Percentiles rank a stretch among this genome's conserved stretches.
These are phyloP conservation scores for Hyperopisus bebe DNA, from an alignment of 2,113 vertebrate genomes.

Conservation along the genomic window DNA sequence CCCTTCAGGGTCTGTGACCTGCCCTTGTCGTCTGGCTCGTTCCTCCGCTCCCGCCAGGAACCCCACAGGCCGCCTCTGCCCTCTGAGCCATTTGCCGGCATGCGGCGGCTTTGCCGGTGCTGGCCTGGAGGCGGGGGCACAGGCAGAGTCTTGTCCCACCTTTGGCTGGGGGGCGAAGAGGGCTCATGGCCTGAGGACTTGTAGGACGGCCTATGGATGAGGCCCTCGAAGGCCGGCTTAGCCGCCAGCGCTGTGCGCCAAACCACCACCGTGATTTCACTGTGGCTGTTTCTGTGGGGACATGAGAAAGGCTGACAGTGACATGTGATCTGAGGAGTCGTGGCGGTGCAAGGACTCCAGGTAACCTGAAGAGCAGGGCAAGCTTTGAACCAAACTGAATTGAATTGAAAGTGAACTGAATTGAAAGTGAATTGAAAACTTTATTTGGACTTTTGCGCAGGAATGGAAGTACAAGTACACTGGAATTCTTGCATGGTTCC, in stretches of 20 bases:
- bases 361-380: not conserved
- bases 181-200: slow-evolving; percentile 71
- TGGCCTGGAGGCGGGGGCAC: slow-evolving; percentile 64
- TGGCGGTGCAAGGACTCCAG: not conserved
- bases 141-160: slow-evolving; percentile 66
- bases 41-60: slow-evolving; percentile 62
- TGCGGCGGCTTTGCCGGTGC: slow-evolving; percentile 69
- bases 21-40: slow-evolving; percentile 61
- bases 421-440: not conserved
- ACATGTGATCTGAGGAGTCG: not conserved
- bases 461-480: not conserved
- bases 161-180: slow-evolving; percentile 65
- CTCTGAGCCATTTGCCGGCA: slow-evolving; percentile 62
- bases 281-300: slow-evolving; percentile 69
- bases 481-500: not conserved
- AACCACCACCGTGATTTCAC: slow-evolving; percentile 81
- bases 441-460: not conserved
- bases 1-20: slow-evolving; percentile 62
- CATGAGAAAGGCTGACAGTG: not conserved
- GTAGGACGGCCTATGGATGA: slow-evolving; percentile 75
- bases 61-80: slow-evolving; percentile 66
- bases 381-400: not conserved
- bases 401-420: not conserved
- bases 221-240: slow-evolving; percentile 68
- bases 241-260: slow-evolving; percentile 79